Evolutionary conservation across 2,113 vertebrate species (phyloP), one percentile per base, ranked within the genome.

Genomic region (Halcyon malimbica): DNA sequence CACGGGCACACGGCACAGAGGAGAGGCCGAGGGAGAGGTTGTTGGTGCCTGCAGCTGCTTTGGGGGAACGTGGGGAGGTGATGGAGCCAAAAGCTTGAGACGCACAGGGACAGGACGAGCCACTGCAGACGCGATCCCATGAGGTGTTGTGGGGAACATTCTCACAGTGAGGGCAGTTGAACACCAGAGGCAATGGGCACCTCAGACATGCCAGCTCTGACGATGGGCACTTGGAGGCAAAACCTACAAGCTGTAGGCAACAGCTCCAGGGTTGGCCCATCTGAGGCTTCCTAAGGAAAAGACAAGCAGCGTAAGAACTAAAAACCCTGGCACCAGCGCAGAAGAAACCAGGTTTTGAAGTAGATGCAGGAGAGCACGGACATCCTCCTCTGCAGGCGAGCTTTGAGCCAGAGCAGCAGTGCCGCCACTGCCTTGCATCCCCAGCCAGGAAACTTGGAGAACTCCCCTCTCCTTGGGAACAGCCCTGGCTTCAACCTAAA

Each of bases 131-230:
- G 3, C 17, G 7, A 17, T 75, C 14, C 16, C 18, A 48, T 0
- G 0, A n/a, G 51, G 39, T 3, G 6, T 10, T 10, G 2, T 41
- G 46, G 48, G n/a, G 12, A 75, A 48, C 0, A 1, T 11, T 51
- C 7, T 62, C 67, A 21, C 0, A 0, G 16, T 1, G 15, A 82
- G 33, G 18, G 53, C 0, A 0, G 56, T 25, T 0, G 0, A 50
- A 77, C 54, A 16, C 8, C 0, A 3, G 59, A 60, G 48, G 26
- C 2, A 1, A 2, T 1, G 29, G 80, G 35, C 67, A 73, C 54
- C 53, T 56, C 3, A 6, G 50, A 39, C 2, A 7, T 8, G 9
- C 33, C 50, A 53, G 37, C 13, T 15, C 16, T 26, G 31, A 18
- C n/a, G 56, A 7, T 1, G 17, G 21, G 63, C n/a, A 37, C 15